Percentiles rank a stretch among this genome's conserved stretches.
phyloP scores from a whole-genome alignment of 2,888 invertebrate genomes.

The Allacma fusca region DNA sequence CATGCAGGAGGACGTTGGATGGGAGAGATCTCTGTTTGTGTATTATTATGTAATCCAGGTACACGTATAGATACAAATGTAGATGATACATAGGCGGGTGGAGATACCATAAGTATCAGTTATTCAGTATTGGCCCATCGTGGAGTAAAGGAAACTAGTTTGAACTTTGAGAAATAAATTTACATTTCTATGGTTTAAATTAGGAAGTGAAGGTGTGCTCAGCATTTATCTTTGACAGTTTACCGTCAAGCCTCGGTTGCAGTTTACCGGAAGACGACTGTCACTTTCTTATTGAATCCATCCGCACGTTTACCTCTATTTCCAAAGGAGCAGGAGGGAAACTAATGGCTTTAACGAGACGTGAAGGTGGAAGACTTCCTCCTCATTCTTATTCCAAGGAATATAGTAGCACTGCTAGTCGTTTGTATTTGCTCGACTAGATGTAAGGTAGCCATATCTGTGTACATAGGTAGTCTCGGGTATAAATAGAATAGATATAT shows the following conservation, averaged over 20 bases:
- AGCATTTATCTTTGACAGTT: slow-evolving; percentile 16
- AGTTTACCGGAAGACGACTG: slow-evolving; percentile 19
- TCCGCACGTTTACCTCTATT: slow-evolving; percentile 8
- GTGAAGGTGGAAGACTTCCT: slow-evolving; percentile 11
- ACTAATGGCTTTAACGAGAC: slow-evolving; percentile 16
- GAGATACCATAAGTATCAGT: no score
- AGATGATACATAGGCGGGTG: no score
- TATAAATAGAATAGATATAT: no score
- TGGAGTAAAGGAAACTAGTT: not conserved
- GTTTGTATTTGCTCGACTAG: no score
- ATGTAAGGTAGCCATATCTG: no score
- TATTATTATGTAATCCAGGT: not conserved
- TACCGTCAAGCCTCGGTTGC: slow-evolving; percentile 14
- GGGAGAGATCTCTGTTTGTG: not conserved
- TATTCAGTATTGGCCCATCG: not conserved
- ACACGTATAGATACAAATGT: no score
- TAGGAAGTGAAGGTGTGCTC: slow-evolving; percentile 17
- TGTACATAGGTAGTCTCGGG: no score
- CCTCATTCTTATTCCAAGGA: not conserved
- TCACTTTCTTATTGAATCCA: slow-evolving; percentile 17
- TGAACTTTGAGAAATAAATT: slow-evolving; percentile 21
- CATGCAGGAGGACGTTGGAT: no score
- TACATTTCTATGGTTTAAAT: slow-evolving; percentile 23
- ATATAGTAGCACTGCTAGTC: no score
- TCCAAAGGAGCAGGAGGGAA: slow-evolving; percentile 10